Base-by-base conservation (phyloP, 2,888 invertebrate species). In the Ditula angustiorana region DNA sequence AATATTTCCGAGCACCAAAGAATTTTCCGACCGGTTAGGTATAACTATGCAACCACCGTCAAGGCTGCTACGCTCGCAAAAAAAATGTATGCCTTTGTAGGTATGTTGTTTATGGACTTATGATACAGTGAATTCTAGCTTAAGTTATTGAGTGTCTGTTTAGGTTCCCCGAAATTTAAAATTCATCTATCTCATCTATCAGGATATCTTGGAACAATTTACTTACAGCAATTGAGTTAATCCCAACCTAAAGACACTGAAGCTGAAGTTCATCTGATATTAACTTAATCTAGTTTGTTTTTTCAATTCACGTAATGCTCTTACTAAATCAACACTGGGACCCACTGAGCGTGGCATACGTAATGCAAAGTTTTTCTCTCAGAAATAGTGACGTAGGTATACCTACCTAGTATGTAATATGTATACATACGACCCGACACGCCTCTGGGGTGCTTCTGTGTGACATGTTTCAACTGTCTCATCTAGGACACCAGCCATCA, bases 381-480 rank as follows among this genome's bases (percentile, higher is more conserved):
- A 72, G 50, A 49, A 50, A 24, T 57, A 50, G 50, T 62, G 50
- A 57, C 41, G 23, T 49, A 52, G 44, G 41, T 37, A 56, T 30
- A 44, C n/a, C n/a, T n/a, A n/a, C n/a, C n/a, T 11, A 47, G 16
- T n/a, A 61, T 46, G 76, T 75, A 74, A 79, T 76, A 33, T 33
- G 53, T 35, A 79, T 76, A 33, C 21, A 35, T 35, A 35, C 75
- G 76, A 74, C 63, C 72, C 69, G 74, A 72, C 73, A 71, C 76
- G 75, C 79, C 80, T 79, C 77, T 74, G 73, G 79, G 76, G 78
- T 75, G 71, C 71, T 70, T 73, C 73, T 76, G 75, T 73, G 80
- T 83, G 80, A 87, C 85, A 84, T 86, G 83, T 82, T 81, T 79
- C 80, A 79, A 74, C 82, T 81, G 87, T 86, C 86, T 77, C 74